These are phyloP conservation scores for Poecilus cupreus DNA, from an alignment of 2,888 invertebrate genomes.

Conservation along the genomic window DNA sequence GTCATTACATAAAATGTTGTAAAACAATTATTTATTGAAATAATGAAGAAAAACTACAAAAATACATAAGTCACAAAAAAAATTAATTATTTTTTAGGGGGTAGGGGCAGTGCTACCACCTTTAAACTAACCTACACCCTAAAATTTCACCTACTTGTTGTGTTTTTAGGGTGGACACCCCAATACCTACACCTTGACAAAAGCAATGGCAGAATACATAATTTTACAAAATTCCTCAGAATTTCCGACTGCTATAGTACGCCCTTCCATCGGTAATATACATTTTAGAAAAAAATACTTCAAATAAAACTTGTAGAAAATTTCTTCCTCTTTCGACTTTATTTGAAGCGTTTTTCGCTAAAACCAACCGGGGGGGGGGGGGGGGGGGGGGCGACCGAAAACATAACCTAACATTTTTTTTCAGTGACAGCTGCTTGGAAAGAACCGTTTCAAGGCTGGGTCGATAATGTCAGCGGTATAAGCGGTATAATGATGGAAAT, in stretches of 20 bases:
- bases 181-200: conserved; percentile 97
- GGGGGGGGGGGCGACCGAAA: no score
- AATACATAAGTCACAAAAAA: no score
- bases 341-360: no score
- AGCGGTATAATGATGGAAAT: conserved; percentile 89
- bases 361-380: no score
- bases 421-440: conserved; percentile 77
- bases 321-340: background rate
- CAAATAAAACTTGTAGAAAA: background rate
- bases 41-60: no score
- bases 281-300: background rate
- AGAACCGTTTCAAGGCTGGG: conserved; percentile 93
- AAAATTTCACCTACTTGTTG: no score
- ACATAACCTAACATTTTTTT: no score
- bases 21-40: no score
- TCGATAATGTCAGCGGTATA: conserved; percentile 92
- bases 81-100: no score
- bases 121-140: no score
- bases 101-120: no score
- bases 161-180: conserved; percentile 84
- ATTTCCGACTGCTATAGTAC: conserved; percentile 91
- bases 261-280: conserved; percentile 93
- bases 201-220: conserved; percentile 93
- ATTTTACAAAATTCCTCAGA: conserved; percentile 81
- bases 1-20: no score